phyloP scores from a whole-genome alignment of 2,888 invertebrate species.

The Hirtodrosophila duncani region DNA sequence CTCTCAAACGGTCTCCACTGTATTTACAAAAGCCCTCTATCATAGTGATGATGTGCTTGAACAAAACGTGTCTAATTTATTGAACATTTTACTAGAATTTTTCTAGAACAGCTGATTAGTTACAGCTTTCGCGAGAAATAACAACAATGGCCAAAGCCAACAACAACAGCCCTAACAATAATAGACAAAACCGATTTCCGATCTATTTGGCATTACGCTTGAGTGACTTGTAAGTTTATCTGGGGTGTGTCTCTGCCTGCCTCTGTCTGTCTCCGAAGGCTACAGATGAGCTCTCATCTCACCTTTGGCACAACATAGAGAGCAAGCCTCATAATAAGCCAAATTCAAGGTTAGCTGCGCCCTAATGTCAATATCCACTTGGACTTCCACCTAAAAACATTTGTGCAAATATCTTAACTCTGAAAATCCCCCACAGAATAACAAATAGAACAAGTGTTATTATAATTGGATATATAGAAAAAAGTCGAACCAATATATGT shows the following conservation, averaged over 20 bases:
- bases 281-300: slow-evolving; percentile 20
- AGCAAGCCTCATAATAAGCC: slow-evolving; percentile 27
- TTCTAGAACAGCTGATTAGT: slow-evolving; percentile 50
- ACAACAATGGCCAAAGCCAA: slow-evolving; percentile 15
- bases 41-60: slow-evolving; percentile 7
- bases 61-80: slow-evolving; percentile 40
- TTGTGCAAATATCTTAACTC: slow-evolving; percentile 45
- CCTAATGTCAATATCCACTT: slow-evolving; percentile 8
- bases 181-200: slow-evolving; percentile 48
- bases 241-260: slow-evolving; percentile 20
- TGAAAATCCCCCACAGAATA: slow-evolving; percentile 17
- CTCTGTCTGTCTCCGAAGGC: slow-evolving; percentile 41
- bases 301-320: slow-evolving; percentile 1
- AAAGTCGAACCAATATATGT: slow-evolving; percentile 5
- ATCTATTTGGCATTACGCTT: slow-evolving; percentile 53
- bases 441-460: slow-evolving; percentile 53
- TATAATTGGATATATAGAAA: slow-evolving; percentile 29
- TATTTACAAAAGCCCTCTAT: too few relatives aligned
- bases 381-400: slow-evolving; percentile 18
- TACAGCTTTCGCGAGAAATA: slow-evolving; percentile 16
- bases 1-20: slow-evolving; percentile 18
- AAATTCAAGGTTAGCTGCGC: slow-evolving; percentile 3
- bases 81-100: slow-evolving; percentile 31
- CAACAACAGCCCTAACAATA: slow-evolving; percentile 5
- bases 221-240: slow-evolving; percentile 33